Conservation (phyloP, 2,113 vertebrate genomes). For the Hiodon alosoides region DNA sequence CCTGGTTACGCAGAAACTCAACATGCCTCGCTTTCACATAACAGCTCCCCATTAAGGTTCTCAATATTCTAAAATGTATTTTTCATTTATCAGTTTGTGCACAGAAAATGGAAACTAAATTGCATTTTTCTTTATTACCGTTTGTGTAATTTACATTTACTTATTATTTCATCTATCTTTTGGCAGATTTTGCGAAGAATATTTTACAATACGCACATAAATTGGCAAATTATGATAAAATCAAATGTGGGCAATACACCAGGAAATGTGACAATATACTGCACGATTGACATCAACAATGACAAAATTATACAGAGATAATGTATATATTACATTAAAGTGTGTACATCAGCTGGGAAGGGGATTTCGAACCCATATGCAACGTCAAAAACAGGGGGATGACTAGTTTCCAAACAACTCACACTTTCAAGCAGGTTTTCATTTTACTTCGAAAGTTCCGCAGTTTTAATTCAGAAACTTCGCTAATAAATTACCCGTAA, state of each 20-base stretch:
- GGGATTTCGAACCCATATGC: background rate
- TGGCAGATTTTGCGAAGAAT: background rate
- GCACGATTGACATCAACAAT: background rate
- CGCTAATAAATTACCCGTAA: too few relatives aligned
- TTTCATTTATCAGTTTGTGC: background rate
- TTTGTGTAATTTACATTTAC: background rate
- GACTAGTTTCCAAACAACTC: too few relatives aligned
- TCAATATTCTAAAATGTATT: slow-evolving; percentile 1
- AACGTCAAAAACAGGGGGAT: background rate
- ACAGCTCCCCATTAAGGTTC: background rate
- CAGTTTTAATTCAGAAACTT: too few relatives aligned
- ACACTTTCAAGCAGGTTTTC: too few relatives aligned
- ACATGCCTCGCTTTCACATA: background rate
- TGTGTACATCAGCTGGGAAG: background rate
- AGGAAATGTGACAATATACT: background rate
- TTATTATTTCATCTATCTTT: slow-evolving; percentile 3
- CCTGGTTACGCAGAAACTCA: background rate
- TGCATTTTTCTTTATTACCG: slow-evolving; percentile 5
- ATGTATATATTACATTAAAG: background rate
- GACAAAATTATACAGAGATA: background rate
- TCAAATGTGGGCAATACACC: background rate
- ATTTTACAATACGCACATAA: background rate
- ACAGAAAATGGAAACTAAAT: background rate
- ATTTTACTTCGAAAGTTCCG: too few relatives aligned
- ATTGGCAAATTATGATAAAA: background rate